phyloP scores from a whole-genome alignment of 2,113 vertebrate genomes.

The Atherinomorus stipes region DNA sequence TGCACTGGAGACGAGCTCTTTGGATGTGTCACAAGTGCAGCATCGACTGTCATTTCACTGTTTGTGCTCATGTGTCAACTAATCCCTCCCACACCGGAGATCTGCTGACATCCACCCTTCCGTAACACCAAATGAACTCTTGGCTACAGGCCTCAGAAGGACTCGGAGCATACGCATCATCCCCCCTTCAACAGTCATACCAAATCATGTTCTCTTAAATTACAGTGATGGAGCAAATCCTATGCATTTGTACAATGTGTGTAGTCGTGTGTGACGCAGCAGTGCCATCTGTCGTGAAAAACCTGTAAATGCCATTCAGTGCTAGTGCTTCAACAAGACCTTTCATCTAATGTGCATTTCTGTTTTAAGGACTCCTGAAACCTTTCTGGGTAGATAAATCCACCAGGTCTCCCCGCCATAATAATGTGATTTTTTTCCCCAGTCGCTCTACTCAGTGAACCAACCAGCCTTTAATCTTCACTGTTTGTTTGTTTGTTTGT shows the following conservation, averaged over 20 bases:
- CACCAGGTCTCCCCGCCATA: conserved; percentile 56
- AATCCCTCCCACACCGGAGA: conserved; percentile 4
- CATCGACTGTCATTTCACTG: conserved; percentile 56
- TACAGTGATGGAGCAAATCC: conserved; percentile 59
- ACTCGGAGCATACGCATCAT: conserved; percentile 32
- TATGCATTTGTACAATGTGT: conserved; percentile 76
- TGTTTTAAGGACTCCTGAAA: conserved; percentile 49
- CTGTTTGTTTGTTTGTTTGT: conserved; percentile 72
- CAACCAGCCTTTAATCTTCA: conserved; percentile 78
- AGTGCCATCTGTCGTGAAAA: conserved; percentile 77
- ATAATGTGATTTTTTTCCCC: conserved; percentile 59
- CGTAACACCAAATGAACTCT: conserved; percentile 41
- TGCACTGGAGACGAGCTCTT: conserved; percentile 41
- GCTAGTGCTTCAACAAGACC: conserved; percentile 46
- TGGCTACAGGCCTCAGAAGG: conserved; percentile 33
- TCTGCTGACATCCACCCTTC: conserved; percentile 28
- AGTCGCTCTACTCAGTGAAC: conserved; percentile 78
- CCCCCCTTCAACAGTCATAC: conserved; percentile 25
- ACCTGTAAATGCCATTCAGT: conserved; percentile 69
- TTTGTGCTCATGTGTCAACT: conserved; percentile 27
- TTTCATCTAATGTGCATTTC: conserved; percentile 46
- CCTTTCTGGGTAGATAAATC: conserved; percentile 59
- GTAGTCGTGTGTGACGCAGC: conserved; percentile 74
- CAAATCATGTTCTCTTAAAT: conserved; percentile 53
- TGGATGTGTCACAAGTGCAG: conserved; percentile 55